Conservation (phyloP, 2,113 vertebrate species). For the Scomber japonicus region DNA sequence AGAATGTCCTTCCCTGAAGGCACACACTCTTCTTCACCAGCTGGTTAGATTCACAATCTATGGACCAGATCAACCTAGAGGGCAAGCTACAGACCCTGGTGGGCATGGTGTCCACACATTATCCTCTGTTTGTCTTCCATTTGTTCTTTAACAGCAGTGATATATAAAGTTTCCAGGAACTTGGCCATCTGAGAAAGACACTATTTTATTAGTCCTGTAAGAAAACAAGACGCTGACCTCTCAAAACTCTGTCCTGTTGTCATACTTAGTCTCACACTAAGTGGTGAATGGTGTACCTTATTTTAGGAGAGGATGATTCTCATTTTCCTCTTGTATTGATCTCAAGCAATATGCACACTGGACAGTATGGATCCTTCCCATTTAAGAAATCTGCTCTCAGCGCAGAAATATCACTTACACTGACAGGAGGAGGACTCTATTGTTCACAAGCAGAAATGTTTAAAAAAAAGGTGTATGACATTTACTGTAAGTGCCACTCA, state of each 20-base stretch:
- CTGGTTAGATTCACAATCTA: conserved; percentile 5
- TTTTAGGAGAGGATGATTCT: conserved; percentile 23
- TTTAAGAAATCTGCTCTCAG: conserved; percentile 6
- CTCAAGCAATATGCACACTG: not conserved
- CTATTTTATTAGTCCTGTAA: not conserved
- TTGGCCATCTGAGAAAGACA: conserved; percentile 9
- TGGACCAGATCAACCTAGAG: conserved; percentile 13
- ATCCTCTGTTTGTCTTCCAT: not conserved
- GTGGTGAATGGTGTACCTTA: not conserved
- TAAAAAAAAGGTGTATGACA: not conserved
- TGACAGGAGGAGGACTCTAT: not conserved
- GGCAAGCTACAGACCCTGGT: conserved; percentile 1
- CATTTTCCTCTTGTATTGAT: conserved; percentile 39
- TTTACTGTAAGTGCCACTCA: too few species aligned
- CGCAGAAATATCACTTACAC: conserved; percentile 25
- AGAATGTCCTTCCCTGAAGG: conserved; percentile 29
- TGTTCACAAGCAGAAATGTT: not conserved
- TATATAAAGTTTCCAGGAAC: conserved; percentile 1
- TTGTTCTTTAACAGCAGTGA: conserved; percentile 3
- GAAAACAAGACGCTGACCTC: conserved; percentile 35
- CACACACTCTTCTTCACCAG: conserved; percentile 4
- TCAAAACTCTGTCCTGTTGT: conserved; percentile 21
- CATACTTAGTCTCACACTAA: not conserved
- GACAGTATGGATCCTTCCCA: conserved; percentile 3
- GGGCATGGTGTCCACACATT: not conserved